phyloP scores from a whole-genome alignment of 2,797 vertebrate genomes.

The Neomorphus geoffroyi region DNA sequence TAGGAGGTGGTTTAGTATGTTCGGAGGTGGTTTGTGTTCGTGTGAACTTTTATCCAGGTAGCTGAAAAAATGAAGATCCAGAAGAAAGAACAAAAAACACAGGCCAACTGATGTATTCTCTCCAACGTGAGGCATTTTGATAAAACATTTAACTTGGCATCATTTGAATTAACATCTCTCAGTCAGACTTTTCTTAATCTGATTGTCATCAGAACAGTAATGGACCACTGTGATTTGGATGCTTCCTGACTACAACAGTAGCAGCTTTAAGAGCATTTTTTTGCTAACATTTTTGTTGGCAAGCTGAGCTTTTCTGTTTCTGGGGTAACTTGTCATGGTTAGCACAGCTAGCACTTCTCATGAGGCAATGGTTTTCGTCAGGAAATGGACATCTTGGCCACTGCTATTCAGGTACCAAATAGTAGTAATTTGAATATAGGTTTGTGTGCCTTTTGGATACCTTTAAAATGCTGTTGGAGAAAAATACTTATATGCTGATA shows the following conservation, averaged over 20 bases:
- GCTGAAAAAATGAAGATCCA: neutral
- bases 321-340: neutral
- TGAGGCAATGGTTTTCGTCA: neutral
- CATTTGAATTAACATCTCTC: neutral
- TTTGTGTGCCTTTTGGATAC: neutral
- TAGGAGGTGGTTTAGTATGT: neutral
- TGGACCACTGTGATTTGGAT: neutral
- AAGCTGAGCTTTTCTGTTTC: neutral
- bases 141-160: neutral
- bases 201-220: neutral
- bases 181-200: neutral
- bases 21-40: neutral
- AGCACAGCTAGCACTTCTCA: fast-evolving
- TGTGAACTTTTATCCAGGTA: neutral
- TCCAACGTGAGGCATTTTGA: neutral
- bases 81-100: neutral
- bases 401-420: neutral
- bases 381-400: neutral
- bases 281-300: neutral
- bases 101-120: neutral
- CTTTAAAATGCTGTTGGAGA: neutral
- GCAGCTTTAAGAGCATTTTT: neutral
- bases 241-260: neutral
- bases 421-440: neutral
- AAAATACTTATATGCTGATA: neutral